phyloP scores from a whole-genome alignment of 2,888 invertebrate genomes.

The Sarcophaga variegata region DNA sequence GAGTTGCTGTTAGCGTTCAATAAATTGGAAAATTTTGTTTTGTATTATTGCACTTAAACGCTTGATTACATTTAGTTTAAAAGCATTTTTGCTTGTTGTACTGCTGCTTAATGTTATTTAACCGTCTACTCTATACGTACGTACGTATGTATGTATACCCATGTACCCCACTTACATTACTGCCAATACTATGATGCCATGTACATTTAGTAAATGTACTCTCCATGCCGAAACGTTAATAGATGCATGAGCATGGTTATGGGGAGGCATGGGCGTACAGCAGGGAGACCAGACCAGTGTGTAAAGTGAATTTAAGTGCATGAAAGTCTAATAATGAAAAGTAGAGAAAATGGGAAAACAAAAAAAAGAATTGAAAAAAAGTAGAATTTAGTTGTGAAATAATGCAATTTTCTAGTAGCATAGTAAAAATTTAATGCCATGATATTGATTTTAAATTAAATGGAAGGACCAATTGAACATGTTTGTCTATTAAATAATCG shows the following conservation, averaged over 20 bases:
- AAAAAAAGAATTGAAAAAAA: not conserved
- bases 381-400: conserved; percentile 37
- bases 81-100: conserved; percentile 68
- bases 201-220: not conserved
- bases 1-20: conserved; percentile 73
- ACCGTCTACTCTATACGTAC: conserved; percentile 37
- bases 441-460: conserved; percentile 52
- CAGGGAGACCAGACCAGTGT: not conserved
- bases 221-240: no score
- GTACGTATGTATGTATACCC: not conserved
- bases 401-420: conserved; percentile 55
- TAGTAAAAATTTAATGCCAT: conserved; percentile 53
- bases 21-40: conserved; percentile 78
- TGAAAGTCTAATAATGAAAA: conserved; percentile 7
- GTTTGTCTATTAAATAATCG: not conserved
- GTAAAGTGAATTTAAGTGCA: conserved; percentile 57
- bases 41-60: conserved; percentile 71
- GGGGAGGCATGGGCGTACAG: not conserved
- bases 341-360: not conserved
- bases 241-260: not conserved
- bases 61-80: conserved; percentile 71
- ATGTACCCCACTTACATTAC: not conserved
- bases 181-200: not conserved
- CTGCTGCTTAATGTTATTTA: conserved; percentile 64
- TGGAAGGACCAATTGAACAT: not conserved